These are phyloP conservation scores for Muricea muricata DNA, from an alignment of 92 coral and sea anemone genomes.

Conservation along the genomic window DNA sequence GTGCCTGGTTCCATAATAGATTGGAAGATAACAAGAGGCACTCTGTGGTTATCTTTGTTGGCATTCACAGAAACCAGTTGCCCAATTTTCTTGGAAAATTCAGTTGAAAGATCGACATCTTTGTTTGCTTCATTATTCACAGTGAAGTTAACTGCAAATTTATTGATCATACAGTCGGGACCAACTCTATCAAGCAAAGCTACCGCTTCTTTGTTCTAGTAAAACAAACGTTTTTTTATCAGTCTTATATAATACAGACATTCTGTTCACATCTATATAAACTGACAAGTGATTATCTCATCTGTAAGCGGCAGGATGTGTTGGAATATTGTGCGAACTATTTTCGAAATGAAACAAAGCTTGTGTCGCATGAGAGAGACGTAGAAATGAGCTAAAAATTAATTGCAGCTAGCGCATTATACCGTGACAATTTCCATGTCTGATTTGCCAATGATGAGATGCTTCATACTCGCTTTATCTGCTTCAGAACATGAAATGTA, in stretches of 20 bases:
- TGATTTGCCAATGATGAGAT: conserved; percentile 67
- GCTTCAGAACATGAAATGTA: conserved; percentile 62
- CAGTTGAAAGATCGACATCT: conserved; percentile 28
- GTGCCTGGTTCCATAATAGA: conserved; percentile 72
- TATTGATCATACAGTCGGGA: conserved; percentile 84
- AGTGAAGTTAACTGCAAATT: conserved; percentile 76
- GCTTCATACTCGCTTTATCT: conserved; percentile 65
- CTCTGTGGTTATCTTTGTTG: conserved; percentile 56
- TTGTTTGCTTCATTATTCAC: conserved; percentile 57
- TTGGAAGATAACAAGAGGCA: conserved; percentile 82
- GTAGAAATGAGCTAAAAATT: too few species aligned
- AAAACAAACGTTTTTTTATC: not conserved
- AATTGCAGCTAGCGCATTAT: too few species aligned
- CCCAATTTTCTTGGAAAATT: conserved; percentile 2
- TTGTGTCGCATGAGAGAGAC: too few species aligned
- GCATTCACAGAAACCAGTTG: conserved; percentile 7
- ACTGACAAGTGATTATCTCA: too few species aligned
- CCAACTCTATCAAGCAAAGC: conserved; percentile 72
- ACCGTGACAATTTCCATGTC: conserved; percentile 67
- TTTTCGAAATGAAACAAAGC: not conserved
- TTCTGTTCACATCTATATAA: too few species aligned
- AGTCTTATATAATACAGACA: too few species aligned
- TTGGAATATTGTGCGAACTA: too few species aligned
- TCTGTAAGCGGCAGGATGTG: too few species aligned
- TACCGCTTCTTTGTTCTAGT: conserved; percentile 68